These are phyloP conservation scores for Peromyscus eremicus DNA, from an alignment of 2,797 vertebrate genomes.

Conservation along the genomic window DNA sequence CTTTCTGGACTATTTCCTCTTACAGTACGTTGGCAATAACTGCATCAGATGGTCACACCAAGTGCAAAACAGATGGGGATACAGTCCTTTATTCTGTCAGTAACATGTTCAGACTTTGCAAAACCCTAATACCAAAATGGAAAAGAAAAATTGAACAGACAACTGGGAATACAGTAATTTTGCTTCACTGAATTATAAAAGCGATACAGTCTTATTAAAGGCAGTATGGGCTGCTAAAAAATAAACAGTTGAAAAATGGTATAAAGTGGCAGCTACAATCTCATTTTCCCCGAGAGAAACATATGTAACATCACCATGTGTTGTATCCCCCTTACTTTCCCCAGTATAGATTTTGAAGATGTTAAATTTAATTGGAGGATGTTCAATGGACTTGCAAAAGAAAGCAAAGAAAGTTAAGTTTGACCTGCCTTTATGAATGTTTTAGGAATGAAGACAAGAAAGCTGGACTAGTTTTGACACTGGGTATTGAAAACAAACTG, in stretches of 20 bases:
- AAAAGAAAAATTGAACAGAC: slow-evolving; percentile 18
- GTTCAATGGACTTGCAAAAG: not conserved
- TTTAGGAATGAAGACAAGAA: not conserved
- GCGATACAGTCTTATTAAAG: not conserved
- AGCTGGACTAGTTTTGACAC: not conserved
- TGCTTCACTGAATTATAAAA: slow-evolving; percentile 16
- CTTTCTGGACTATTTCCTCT: slow-evolving; percentile 17
- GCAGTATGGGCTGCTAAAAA: not conserved
- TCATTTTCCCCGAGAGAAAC: not conserved
- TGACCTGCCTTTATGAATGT: too few relatives aligned
- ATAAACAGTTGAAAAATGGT: not conserved
- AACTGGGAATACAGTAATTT: not conserved
- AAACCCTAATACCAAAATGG: not conserved
- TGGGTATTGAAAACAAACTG: not conserved
- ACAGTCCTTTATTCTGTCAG: not conserved
- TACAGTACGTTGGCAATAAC: not conserved
- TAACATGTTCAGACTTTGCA: not conserved
- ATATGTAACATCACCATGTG: not conserved
- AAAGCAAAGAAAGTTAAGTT: not conserved
- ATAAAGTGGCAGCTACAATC: not conserved
- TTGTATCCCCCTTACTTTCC: not conserved
- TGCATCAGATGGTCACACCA: not conserved
- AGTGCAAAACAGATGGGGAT: not conserved
- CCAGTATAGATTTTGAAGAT: not conserved
- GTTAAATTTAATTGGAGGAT: not conserved